phyloP scores from a whole-genome alignment of 2,888 invertebrate genomes.

The Gonocerus acuteangulatus region DNA sequence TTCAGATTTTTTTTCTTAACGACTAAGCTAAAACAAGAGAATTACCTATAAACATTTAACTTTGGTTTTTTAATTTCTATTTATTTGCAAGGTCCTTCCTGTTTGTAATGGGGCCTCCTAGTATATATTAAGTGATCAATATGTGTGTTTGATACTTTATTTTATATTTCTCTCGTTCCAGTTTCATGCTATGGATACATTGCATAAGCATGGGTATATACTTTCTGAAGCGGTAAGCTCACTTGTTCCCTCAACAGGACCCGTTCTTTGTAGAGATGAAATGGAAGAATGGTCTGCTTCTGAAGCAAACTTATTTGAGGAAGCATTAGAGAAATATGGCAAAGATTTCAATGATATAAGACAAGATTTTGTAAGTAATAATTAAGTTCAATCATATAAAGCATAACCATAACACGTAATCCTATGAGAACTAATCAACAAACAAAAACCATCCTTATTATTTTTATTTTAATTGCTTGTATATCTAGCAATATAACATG shows the following conservation, averaged over 20 bases:
- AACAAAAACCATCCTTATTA: no score
- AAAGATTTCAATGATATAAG: slow-evolving; percentile 99
- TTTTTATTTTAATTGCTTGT: no score
- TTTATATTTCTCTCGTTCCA: slow-evolving; percentile 46
- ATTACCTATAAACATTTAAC: no score
- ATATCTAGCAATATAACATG: no score
- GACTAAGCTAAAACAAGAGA: no score
- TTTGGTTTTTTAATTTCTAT: no score
- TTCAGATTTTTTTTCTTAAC: no score
- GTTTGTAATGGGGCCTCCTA: no score
- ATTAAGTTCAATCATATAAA: not conserved
- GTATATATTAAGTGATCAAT: no score
- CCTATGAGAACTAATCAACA: no score
- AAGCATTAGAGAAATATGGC: slow-evolving; percentile 94
- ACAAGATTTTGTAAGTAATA: slow-evolving; percentile 82
- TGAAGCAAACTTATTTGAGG: slow-evolving; percentile 98
- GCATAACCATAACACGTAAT: not conserved
- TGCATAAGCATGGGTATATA: slow-evolving; percentile 87
- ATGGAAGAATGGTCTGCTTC: slow-evolving; percentile 99
- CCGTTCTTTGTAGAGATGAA: slow-evolving; percentile 94
- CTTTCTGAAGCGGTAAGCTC: slow-evolving; percentile 85
- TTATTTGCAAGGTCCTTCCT: no score
- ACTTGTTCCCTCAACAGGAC: slow-evolving; percentile 89
- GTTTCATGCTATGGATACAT: slow-evolving; percentile 97
- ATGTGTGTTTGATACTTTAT: no score